Conservation (phyloP, 1,140 invertebrate species). For the Apis laboriosa region DNA sequence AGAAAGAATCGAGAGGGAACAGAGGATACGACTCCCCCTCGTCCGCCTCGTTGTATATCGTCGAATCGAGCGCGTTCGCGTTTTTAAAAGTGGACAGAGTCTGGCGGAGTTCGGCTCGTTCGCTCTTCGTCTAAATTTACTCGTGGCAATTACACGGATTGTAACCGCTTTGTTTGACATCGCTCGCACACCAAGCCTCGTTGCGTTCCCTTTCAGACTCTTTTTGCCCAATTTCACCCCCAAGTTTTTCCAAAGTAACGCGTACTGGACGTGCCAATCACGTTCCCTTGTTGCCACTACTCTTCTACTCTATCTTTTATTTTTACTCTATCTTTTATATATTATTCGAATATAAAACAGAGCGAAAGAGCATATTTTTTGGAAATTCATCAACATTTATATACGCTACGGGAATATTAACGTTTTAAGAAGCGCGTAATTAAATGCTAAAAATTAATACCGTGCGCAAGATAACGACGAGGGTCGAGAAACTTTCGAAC, state of each 20-base stretch:
- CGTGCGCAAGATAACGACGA: background rate
- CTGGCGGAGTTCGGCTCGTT: conserved; percentile 14
- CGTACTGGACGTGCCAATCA: background rate
- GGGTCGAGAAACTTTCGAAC: background rate
- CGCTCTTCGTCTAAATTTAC: conserved; percentile 66
- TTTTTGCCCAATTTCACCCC: conserved; percentile 45
- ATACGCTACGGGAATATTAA: no score
- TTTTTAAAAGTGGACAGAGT: conserved; percentile 16
- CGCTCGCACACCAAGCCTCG: conserved; percentile 36
- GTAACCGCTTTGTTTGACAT: conserved; percentile 65
- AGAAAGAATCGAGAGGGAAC: background rate
- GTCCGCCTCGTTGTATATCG: background rate
- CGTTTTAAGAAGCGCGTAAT: no score
- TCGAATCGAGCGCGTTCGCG: background rate
- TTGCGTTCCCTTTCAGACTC: background rate
- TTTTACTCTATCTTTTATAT: no score
- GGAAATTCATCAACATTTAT: no score
- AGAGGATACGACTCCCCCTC: background rate
- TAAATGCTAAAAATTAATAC: no score
- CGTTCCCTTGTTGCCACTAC: background rate
- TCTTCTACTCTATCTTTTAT: background rate
- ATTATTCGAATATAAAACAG: background rate
- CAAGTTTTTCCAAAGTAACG: conserved; percentile 3
- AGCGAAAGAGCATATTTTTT: no score
- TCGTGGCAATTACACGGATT: conserved; percentile 65